Evolutionary conservation across 2,888 invertebrate genomes (phyloP), one percentile per base, ranked within the genome.

Genomic region (Monochamus alternatus): DNA sequence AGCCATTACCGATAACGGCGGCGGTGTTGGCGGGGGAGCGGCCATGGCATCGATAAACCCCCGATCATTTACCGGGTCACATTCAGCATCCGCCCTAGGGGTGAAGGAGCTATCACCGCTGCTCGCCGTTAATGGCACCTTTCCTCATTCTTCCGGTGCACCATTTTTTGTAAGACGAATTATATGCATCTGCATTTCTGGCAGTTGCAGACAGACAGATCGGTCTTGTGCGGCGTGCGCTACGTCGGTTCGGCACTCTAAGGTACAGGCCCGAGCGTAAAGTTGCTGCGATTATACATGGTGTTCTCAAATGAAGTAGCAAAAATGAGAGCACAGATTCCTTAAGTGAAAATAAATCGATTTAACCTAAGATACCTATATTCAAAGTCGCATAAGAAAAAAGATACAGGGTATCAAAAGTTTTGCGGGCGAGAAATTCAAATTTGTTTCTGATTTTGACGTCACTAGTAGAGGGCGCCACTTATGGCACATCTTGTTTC

Each of bases 221-320:
- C n/a, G 55, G 10, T n/a, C 65, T 70, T 58, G 70, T 63, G 43
- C 51, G 59, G 74, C 74, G 52, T 75, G 74, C 70, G 74, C 70
- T 65, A 51, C 69, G n/a, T 8, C 7, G n/a, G 5, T 32, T 5
- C 1, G 63, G 38, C 43, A 65, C 30, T 3, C 65, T 70, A 9
- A 32, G 38, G 5, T 75, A 12, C 74, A 70, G 74, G 74, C 59
- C 74, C 5, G 64, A 66, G 70, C 12, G n/a, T 59, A 31, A 43
- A 14, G 14, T n/a, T 12, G 62, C 12, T 7, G 2, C 7, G 4
- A 38, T 38, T 5, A 5, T 38, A 38, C 4, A 38, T 1, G 38
- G 38, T 4, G 7, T 22, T 22, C 1, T 22, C 1, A 22, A 22
- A 22, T 22, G 22, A 22, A 22, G 22, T 22, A 22, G 22, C 22